phyloP scores from a whole-genome alignment of 1,140 invertebrate genomes.

The Anastrepha obliqua region DNA sequence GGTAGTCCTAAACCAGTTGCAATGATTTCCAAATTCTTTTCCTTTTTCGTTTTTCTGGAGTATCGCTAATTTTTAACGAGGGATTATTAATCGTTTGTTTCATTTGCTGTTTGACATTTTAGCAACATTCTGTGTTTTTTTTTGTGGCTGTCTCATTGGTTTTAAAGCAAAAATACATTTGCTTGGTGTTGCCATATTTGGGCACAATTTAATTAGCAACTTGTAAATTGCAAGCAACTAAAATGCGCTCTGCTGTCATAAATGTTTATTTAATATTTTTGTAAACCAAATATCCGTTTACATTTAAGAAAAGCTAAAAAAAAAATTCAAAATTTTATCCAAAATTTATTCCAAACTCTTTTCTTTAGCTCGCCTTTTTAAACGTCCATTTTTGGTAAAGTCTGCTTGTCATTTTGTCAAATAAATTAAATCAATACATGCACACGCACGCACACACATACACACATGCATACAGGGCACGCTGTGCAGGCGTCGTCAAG shows the following conservation, averaged over 20 bases:
- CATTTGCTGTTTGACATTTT: too few relatives aligned
- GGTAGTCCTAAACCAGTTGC: neutral
- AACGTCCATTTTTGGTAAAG: neutral
- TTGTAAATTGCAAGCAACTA: neutral
- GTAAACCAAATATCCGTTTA: neutral
- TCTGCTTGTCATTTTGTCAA: conserved; percentile 16
- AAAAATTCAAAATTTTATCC: neutral
- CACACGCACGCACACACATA: neutral
- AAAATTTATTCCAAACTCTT: neutral
- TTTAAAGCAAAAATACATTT: neutral
- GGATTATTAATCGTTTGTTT: too few relatives aligned
- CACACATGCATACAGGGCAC: neutral
- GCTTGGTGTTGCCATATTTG: conserved; percentile 22
- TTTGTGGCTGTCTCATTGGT: too few relatives aligned
- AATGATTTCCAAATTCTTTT: neutral
- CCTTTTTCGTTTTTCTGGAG: too few relatives aligned
- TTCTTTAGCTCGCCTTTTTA: neutral
- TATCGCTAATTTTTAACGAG: too few relatives aligned
- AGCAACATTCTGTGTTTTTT: too few relatives aligned
- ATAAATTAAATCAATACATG: neutral
- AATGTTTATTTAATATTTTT: conserved; percentile 9
- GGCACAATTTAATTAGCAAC: conserved; percentile 23
- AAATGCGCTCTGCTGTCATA: conserved; percentile 32
- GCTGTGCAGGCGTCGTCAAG: conserved; percentile 7
- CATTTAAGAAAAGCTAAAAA: neutral